Base-by-base conservation (phyloP, 2,113 vertebrate genomes). In the Rallus limicola region DNA sequence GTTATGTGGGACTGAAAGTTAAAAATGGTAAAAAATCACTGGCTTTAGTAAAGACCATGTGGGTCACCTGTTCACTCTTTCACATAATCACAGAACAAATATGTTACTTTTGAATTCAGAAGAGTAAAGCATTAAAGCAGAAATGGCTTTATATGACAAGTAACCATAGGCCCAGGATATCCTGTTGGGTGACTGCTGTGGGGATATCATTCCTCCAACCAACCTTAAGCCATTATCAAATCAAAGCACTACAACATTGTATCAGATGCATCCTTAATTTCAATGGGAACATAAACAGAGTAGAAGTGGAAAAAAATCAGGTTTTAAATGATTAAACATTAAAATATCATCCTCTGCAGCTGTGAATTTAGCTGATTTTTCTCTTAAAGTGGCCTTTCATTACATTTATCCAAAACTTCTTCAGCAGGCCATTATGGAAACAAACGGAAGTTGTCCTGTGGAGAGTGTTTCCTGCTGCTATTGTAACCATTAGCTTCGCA, bases 321-420 rank as follows among this genome's bases (percentile, higher is more conserved):
- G 9, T 38, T 90, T 94, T 50, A 87, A 91, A 82, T 82, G 9
- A 92, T 71, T 63, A 86, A 92, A 53, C 36, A 74, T 64, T 79
- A 40, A 91, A 92, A 36, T 18, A 59, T 21, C 40, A 90, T 94
- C 44, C 11, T 65, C 58, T 80, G 28, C 24, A 91, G 62, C 46
- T 90, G 87, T 91, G 69, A 87, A 79, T 79, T 58, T n/a, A 58
- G 53, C n/a, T 84, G 62, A 55, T 68, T 80, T 88, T 92, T 89
- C 62, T 44, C 44, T 68, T 50, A 36, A 85, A 88, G 75, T 72
- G 25, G 63, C 15, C 87, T 85, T 91, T 84, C 40, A 92, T 25
- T 79, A 64, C 14, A 40, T 74, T 86, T 82, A 65, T 53, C n/a
- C 31, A 31, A 40, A 92, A 82, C 50, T 85, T 50, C 77, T 64